phyloP scores from a whole-genome alignment of 2,113 vertebrate genomes.

The Ochotona curzoniae region DNA sequence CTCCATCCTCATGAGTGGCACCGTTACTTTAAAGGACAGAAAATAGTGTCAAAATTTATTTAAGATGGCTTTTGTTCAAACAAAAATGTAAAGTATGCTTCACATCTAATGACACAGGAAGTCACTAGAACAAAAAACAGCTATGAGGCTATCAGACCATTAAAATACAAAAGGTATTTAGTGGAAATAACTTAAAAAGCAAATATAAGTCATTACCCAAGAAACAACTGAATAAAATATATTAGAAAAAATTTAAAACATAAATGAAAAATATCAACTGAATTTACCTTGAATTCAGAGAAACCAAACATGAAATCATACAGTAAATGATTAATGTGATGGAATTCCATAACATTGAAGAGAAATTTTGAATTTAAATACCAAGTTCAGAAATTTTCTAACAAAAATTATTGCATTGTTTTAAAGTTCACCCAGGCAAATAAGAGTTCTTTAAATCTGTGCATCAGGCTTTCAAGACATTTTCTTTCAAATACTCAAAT shows the following conservation, averaged over 20 bases:
- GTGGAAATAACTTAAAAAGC: neutral
- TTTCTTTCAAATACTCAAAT: neutral
- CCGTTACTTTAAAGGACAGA: neutral
- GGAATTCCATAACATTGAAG: constrained; percentile 4
- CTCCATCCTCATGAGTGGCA: neutral
- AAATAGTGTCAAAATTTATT: neutral
- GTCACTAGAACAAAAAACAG: neutral
- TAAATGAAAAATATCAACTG: neutral
- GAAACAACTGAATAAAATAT: neutral
- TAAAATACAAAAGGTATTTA: neutral
- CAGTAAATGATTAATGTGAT: neutral
- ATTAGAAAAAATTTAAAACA: neutral
- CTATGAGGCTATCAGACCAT: neutral
- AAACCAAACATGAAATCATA: constrained; percentile 36
- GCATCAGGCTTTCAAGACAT: neutral
- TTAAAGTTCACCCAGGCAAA: constrained; percentile 38
- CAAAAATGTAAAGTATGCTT: neutral
- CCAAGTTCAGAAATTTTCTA: constrained; percentile 57
- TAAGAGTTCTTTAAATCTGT: constrained; percentile 47
- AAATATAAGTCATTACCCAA: constrained; percentile 11
- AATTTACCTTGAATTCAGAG: constrained; percentile 9
- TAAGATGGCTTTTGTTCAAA: neutral
- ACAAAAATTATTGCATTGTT: neutral
- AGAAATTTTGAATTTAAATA: neutral
- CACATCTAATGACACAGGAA: neutral